These are phyloP conservation scores for Hirtodrosophila duncani DNA, from an alignment of 2,888 invertebrate species.

Conservation along the genomic window DNA sequence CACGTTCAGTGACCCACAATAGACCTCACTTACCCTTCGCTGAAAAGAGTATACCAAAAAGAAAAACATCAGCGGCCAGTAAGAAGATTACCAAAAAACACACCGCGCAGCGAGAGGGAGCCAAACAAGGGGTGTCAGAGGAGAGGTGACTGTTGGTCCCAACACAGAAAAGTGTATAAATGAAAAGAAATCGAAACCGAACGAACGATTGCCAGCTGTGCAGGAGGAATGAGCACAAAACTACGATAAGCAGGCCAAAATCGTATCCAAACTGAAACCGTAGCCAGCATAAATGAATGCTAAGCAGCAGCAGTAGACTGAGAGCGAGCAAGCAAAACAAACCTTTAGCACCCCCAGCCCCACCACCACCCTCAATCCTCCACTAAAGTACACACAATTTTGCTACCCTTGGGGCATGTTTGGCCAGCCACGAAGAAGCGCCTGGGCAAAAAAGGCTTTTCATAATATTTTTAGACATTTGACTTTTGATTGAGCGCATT, in stretches of 20 bases:
- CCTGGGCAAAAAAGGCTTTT: constrained; percentile 61
- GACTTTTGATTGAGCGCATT: constrained; percentile 73
- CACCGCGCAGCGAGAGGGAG: not conserved
- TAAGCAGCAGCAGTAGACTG: constrained; percentile 50
- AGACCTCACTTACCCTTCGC: too few relatives aligned
- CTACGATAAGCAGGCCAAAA: constrained; percentile 55
- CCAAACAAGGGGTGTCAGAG: not conserved
- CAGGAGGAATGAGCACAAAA: constrained; percentile 11
- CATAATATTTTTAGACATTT: constrained; percentile 73
- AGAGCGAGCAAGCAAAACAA: constrained; percentile 11
- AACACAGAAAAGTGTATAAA: constrained; percentile 66
- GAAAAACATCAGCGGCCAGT: constrained; percentile 18
- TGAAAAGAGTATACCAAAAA: constrained; percentile 7
- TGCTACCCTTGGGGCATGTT: constrained; percentile 29
- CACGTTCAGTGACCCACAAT: too few relatives aligned
- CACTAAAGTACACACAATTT: too few relatives aligned
- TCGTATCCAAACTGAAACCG: constrained; percentile 16
- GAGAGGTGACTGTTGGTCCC: constrained; percentile 7
- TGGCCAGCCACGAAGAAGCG: constrained; percentile 14
- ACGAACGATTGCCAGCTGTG: not conserved
- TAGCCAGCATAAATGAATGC: constrained; percentile 68
- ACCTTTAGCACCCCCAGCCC: constrained; percentile 11
- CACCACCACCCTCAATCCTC: not conserved
- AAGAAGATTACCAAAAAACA: constrained; percentile 16
- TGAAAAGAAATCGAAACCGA: constrained; percentile 72